Base-by-base conservation (phyloP, 2,888 invertebrate species). In the Homarus gammarus region DNA sequence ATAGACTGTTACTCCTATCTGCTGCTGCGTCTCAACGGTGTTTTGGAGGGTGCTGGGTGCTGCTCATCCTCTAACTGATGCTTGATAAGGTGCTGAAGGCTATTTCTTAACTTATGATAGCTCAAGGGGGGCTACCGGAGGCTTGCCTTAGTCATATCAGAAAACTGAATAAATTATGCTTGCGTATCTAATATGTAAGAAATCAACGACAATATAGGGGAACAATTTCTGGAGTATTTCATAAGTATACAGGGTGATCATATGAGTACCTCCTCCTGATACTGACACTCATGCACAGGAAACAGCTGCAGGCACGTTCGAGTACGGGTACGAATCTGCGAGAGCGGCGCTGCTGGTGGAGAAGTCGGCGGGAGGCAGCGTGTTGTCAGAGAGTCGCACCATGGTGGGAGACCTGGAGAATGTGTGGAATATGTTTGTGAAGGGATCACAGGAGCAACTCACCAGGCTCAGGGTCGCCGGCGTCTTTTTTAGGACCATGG, bases 241-340 rank as follows among this genome's bases (percentile, higher is more conserved):
- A n/a, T n/a, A n/a, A n/a, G n/a, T n/a, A 33, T 18, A 73, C 73
- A 73, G 27, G 33, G 44, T 44, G 44, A 8, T 44, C 44, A 5
- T 8, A 12, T 44, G 44, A 8, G 18, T 27, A n/a, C 31, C n/a
- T n/a, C 12, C 18, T 51, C 27, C 40, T 44, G 22, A 27, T 38
- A 61, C 22, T 72, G 18, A 49, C 49, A 27, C 33, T 33, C 73
- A 68, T 92, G 93, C 94, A 70, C 93, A 97, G 97, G 91, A 91
- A 56, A 91, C 91, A 2, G 91, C 91, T 15, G 85, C 89, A 36
- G 96, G 96, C 82, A 97, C 97, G 31, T 97, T 96, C 93, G 96
- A 97, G 92, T 97, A 97, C 93, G 97, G 97, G 27, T 96, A 96
- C 93, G 97, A 97, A 94, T 94, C 97, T 91, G 94, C 97, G 79